A percentile compares a stretch with the other conserved stretches of the same genome.
phyloP scores from a whole-genome alignment of 2,113 vertebrate genomes.

The Lethenteron reissneri region DNA sequence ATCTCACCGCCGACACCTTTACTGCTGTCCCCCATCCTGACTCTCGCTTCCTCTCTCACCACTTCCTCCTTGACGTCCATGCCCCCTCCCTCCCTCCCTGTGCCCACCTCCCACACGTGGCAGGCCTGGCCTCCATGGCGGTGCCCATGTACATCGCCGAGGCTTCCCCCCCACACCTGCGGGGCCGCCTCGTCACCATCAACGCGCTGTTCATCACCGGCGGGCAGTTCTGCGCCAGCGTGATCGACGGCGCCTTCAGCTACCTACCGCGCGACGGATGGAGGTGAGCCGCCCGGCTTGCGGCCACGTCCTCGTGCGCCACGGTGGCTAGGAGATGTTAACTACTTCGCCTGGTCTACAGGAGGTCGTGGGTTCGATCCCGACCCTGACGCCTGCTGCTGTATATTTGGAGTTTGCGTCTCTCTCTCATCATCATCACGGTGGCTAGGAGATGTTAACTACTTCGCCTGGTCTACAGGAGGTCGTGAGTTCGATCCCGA shows the following conservation, averaged over 20 bases:
- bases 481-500: no score
- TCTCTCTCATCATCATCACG: no score
- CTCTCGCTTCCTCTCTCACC: not conserved
- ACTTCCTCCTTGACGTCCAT: not conserved
- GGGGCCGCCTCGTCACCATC: constrained; percentile 76
- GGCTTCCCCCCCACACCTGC: constrained; percentile 53
- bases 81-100: not conserved
- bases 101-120: not conserved
- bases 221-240: constrained; percentile 78
- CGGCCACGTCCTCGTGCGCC: not conserved
- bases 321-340: no score
- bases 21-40: not conserved
- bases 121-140: constrained; percentile 84
- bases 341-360: no score
- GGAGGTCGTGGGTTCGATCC: no score
- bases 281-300: constrained; percentile 34
- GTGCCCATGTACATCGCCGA: constrained; percentile 93
- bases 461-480: no score
- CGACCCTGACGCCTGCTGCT: no score
- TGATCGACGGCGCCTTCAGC: constrained; percentile 76
- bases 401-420: no score
- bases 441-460: no score
- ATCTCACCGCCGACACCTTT: not conserved
- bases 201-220: constrained; percentile 86
- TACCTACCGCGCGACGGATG: constrained; percentile 54